Conservation (phyloP, 2,113 vertebrate species). For the Pseudonaja textilis region DNA sequence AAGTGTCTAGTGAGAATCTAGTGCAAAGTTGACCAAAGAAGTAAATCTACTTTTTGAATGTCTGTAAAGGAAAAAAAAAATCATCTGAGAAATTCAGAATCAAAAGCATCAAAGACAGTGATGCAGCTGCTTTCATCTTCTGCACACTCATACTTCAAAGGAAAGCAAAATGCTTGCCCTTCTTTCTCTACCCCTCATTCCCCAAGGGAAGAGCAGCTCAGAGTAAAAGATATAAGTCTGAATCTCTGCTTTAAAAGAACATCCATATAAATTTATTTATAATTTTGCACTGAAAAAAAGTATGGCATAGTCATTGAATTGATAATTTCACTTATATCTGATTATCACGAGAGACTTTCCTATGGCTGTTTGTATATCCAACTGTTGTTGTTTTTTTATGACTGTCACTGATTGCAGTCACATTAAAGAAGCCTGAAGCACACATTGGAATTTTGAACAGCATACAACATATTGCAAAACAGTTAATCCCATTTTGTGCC, state of each 20-base stretch:
- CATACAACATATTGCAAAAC: not conserved
- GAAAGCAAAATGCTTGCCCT: conserved; percentile 69
- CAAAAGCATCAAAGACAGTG: conserved; percentile 78
- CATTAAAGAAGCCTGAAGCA: not conserved
- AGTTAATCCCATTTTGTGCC: not conserved
- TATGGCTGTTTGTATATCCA: not conserved
- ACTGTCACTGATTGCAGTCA: not conserved
- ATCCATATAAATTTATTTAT: conserved; percentile 35
- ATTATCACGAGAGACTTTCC: not conserved
- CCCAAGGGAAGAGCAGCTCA: conserved; percentile 59
- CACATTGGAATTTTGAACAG: not conserved
- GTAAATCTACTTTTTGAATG: conserved; percentile 61
- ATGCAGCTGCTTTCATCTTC: conserved; percentile 76
- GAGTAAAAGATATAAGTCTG: conserved; percentile 53
- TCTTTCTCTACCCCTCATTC: conserved; percentile 46
- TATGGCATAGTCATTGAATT: not conserved
- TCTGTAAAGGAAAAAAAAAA: conserved; percentile 69
- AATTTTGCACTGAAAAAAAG: conserved; percentile 31
- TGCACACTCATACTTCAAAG: conserved; percentile 73
- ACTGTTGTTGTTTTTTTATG: not conserved
- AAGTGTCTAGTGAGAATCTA: conserved; percentile 58
- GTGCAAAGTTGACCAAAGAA: conserved; percentile 62
- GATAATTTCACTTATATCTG: not conserved
- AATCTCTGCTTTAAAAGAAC: conserved; percentile 52
- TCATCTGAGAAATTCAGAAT: conserved; percentile 75